Evolutionary conservation across 2,113 vertebrate genomes (phyloP), one percentile per base, ranked within the genome.

Genomic region (Halcyon senegalensis): DNA sequence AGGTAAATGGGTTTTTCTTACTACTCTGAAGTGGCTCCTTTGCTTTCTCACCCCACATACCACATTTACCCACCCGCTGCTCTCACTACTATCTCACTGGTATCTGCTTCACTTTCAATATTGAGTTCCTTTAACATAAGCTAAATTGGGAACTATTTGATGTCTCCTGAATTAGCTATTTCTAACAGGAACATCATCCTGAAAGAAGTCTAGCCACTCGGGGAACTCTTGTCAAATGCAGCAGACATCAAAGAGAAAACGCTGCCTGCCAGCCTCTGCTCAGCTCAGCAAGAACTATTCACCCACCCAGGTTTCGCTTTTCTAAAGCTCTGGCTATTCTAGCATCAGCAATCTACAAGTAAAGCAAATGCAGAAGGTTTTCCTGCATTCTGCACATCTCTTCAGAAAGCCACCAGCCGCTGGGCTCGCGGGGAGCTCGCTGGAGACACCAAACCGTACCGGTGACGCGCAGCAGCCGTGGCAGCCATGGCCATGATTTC

Each of bases 121-220:
- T 13, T 75, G 89, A 94, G 67, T 21, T 94, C 74, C 87, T 93
- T 84, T 93, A 89, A 95, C 83, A 88, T 20, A 77, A 76, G 77
- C 72, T 96, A 95, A 94, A 90, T 93, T 86, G 46, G 85, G 83
- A 96, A 59, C 78, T 88, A 94, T 91, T 93, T 95, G 89, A 96
- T 95, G 93, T 82, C 82, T 97, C 87, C 68, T 3, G 3, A 94
- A 93, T 13, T 60, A 97, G 92, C 91, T 95, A 1, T 76, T 96
- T 94, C 93, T 93, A 95, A 63, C 89, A 84, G 89, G 91, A 95
- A 84, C 89, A 90, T 44, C 74, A 85, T 35, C 51, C 63, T 91
- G 72, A 77, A 76, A 33, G 63, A 53, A 95, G 89, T 87, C 59
- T 31, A 88, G 87, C 91, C 94, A 96, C 91, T 63, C 4, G 8